phyloP scores from a whole-genome alignment of 1,140 invertebrate species.

The Neodiprion lecontei region DNA sequence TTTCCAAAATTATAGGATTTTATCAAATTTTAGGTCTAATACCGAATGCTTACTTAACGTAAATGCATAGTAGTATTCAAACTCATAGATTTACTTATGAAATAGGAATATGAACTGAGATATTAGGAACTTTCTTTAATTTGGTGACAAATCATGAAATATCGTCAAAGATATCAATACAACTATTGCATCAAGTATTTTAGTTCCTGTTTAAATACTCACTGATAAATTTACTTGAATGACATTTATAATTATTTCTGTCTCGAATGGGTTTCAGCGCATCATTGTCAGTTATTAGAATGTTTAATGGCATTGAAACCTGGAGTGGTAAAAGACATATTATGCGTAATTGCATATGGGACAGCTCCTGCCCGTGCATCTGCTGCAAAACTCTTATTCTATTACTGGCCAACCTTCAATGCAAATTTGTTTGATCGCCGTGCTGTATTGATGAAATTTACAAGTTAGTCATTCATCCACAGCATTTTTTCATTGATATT shows the following conservation, averaged over 20 bases:
- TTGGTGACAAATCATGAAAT: neutral
- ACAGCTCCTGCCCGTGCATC: constrained; percentile 89
- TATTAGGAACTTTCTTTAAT: neutral
- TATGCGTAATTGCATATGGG: constrained; percentile 97
- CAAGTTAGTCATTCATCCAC: constrained; percentile 68
- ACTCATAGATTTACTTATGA: constrained; percentile 17
- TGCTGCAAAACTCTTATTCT: constrained; percentile 95
- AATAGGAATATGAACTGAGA: neutral
- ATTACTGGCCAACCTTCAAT: constrained; percentile 99
- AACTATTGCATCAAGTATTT: constrained; percentile 17
- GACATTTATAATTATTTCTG: constrained; percentile 4
- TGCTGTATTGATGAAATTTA: constrained; percentile 87
- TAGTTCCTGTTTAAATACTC: neutral
- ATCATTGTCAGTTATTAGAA: constrained; percentile 94
- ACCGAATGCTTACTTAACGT: constrained; percentile 15
- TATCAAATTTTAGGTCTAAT: constrained; percentile 19
- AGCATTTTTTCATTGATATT: constrained; percentile 16
- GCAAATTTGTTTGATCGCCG: constrained; percentile 91
- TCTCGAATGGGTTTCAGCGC: constrained; percentile 66
- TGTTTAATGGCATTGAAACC: constrained; percentile 92
- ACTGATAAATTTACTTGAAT: neutral
- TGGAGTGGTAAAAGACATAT: constrained; percentile 88
- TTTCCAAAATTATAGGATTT: constrained; percentile 21
- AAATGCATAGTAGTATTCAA: neutral
- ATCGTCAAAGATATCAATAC: constrained; percentile 1